Evolutionary conservation across 2,888 invertebrate species (phyloP).

Genomic region (Gisinianus flammeolus): DNA sequence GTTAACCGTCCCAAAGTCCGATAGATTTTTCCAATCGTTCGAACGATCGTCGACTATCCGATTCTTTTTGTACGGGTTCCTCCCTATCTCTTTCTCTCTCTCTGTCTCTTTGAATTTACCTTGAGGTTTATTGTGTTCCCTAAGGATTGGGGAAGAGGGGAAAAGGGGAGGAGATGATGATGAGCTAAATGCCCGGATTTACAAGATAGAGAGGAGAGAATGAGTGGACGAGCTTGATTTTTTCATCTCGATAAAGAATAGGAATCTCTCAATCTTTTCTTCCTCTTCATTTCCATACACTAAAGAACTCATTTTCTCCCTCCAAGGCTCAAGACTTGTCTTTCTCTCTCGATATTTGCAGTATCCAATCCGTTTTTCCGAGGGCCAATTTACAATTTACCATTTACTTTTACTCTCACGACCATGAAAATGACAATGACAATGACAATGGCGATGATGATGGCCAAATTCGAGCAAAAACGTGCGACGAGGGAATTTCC

Average conservation of each 20-base stretch:
- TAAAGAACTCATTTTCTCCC: background rate
- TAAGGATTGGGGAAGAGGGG: background rate
- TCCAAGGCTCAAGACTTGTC: too few species aligned
- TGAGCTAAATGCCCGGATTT: background rate
- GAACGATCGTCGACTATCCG: background rate
- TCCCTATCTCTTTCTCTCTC: background rate
- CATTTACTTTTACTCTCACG: too few species aligned
- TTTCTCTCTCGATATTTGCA: too few species aligned
- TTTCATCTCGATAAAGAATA: background rate
- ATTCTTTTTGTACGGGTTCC: too few species aligned
- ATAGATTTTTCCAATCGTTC: too few species aligned
- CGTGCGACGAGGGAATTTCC: background rate
- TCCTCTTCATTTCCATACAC: constrained; percentile 2
- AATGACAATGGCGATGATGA: background rate
- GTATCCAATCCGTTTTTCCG: background rate
- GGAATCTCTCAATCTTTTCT: background rate
- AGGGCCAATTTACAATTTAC: background rate
- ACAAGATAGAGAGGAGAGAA: background rate
- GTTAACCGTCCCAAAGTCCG: too few species aligned
- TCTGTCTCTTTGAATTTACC: background rate
- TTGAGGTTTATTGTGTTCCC: background rate
- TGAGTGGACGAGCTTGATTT: background rate
- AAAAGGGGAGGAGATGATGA: background rate
- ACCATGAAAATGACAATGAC: background rate
- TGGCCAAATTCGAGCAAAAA: background rate